Evolutionary conservation across 2,888 invertebrate species (phyloP).

Genomic region (Amblyjoppa proteus): DNA sequence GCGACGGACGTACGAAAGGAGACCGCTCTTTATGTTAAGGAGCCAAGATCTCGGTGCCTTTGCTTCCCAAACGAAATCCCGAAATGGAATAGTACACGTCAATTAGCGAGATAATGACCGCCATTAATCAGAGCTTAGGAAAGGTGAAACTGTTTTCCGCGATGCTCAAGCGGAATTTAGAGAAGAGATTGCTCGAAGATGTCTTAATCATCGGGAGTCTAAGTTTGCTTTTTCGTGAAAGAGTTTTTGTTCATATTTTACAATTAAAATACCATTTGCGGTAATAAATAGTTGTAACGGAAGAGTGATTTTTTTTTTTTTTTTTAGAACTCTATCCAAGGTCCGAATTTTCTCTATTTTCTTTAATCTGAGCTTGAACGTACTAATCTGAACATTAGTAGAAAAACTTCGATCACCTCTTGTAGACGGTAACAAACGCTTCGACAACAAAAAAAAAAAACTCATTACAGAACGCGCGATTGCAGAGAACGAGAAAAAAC

Average conservation of each 20-base stretch:
- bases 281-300: neutral
- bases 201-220: neutral
- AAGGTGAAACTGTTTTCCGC: constrained; percentile 35
- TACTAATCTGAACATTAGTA: neutral
- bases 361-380: neutral
- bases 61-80: constrained; percentile 5
- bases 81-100: constrained; percentile 42
- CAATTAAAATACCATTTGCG: neutral
- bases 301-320: neutral
- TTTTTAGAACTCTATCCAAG: neutral
- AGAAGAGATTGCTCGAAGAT: constrained; percentile 8
- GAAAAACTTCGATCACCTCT: neutral
- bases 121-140: constrained; percentile 48
- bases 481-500: neutral
- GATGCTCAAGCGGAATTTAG: constrained; percentile 12
- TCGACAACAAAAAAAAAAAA: neutral
- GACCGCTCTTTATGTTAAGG: constrained; percentile 2
- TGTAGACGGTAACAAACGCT: neutral
- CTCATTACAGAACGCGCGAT: neutral
- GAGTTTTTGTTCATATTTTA: neutral
- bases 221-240: neutral
- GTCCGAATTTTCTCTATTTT: neutral
- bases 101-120: constrained; percentile 53
- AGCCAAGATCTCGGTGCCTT: neutral
- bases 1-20: constrained; percentile 35